Base-by-base conservation (phyloP, 37 sponge, comb jelly and placozoan species). In the Geodia barretti region DNA sequence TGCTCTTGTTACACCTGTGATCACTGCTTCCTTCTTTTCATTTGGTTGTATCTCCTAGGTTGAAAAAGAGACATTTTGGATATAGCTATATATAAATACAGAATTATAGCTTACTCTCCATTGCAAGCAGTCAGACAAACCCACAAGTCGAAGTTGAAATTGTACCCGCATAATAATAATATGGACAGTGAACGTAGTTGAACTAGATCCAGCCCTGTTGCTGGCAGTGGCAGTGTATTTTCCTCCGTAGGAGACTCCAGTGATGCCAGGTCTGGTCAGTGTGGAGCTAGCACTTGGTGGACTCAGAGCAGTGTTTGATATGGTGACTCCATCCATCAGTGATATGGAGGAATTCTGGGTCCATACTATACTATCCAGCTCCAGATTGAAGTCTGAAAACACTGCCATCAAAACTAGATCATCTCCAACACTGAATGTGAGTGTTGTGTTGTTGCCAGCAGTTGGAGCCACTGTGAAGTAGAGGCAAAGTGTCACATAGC, bases 301-400 rank as follows among this genome's bases (percentile, higher is more conserved):
- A 41, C 65, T 62, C 47, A 29, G 25, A n/a, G 11, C 42, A 38
- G 23, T 26, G 34, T 70, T 76, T 19, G 60, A 70, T 34, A 76
- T 21, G 77, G 71, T 54, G 62, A 69, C 25, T 19, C 29, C 41
- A 29, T 36, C 67, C 34, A n/a, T 69, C 24, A 77, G 71, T 9
- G 30, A 36, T 47, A 47, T 47, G 20, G 2, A 28, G 17, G 60
- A 47, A 43, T 69, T 39, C 25, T 68, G 40, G 41, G 39, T 42
- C 84, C 84, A 84, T 41, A 31, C 34, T 20, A 84, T 35, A 4
- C 21, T 32, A 36, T 26, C 39, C 5, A 76, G 39, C 41, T 69
- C 76, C 38, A 84, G 59, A 76, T 84, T 84, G 70, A 75, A 76
- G 23, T 36, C 77, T 28, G 77, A 34, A 76, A 84, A 43, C 28